Percentiles rank a stretch among this genome's conserved stretches.
Conservation (phyloP, 2,797 vertebrate species). For the Helostoma temminkii region DNA sequence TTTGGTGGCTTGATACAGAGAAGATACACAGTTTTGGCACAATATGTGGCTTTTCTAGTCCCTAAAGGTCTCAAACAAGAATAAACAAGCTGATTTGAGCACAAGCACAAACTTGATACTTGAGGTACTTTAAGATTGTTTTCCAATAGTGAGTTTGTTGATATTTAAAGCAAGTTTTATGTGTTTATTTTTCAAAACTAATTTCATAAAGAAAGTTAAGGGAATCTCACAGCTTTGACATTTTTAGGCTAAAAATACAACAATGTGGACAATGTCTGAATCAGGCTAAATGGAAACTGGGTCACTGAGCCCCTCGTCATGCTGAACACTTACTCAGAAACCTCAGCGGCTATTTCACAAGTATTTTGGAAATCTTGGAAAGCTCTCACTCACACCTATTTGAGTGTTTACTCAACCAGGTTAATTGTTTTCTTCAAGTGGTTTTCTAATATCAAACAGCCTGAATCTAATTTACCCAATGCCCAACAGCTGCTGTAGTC, state of each 20-base stretch:
- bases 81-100: slow-evolving; percentile 1
- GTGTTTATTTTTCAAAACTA: not conserved
- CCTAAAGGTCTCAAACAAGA: not conserved
- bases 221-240: not conserved
- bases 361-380: slow-evolving; percentile 21
- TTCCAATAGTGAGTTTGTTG: too few relatives aligned
- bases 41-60: not conserved
- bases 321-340: not conserved
- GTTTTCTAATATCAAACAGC: not conserved
- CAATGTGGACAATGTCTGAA: not conserved
- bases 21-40: not conserved
- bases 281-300: not conserved
- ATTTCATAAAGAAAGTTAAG: not conserved
- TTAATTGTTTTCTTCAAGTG: slow-evolving; percentile 1
- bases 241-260: not conserved
- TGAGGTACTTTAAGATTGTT: not conserved
- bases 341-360: slow-evolving; percentile 12
- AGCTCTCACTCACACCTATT: too few relatives aligned
- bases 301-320: not conserved
- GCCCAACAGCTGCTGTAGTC: not conserved
- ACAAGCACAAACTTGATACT: not conserved
- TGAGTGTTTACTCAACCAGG: slow-evolving; percentile 9
- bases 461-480: not conserved
- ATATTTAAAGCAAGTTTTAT: too few relatives aligned
- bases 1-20: slow-evolving; percentile 9